These are phyloP conservation scores for Nothoprocta perdicaria DNA, from an alignment of 2,113 vertebrate species.

Conservation along the genomic window DNA sequence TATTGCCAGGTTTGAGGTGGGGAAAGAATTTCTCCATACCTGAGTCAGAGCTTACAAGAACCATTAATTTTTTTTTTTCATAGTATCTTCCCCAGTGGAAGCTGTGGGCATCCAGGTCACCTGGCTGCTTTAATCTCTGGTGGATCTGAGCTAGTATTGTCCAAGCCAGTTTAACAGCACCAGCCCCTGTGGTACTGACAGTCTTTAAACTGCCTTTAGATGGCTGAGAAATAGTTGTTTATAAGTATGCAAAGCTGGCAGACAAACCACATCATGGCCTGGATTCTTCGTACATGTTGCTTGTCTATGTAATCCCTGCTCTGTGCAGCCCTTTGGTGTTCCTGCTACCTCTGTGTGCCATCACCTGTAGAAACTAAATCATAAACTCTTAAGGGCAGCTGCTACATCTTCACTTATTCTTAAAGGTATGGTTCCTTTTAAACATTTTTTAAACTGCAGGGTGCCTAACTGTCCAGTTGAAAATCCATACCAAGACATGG, in stretches of 20 bases:
- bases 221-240: constrained; percentile 1
- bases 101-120: neutral
- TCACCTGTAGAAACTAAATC: neutral
- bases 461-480: rapidly evolving
- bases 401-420: neutral
- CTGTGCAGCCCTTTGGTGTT: neutral
- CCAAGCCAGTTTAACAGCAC: neutral
- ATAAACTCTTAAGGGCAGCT: neutral
- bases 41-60: neutral
- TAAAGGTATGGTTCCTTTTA: neutral
- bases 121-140: neutral
- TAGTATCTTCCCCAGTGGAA: neutral
- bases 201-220: neutral
- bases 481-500: neutral
- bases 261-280: neutral
- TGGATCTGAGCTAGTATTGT: neutral
- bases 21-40: neutral
- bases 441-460: neutral
- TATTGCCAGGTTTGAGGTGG: rapidly evolving
- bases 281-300: neutral
- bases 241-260: neutral
- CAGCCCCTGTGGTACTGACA: neutral
- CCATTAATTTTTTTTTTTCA: neutral
- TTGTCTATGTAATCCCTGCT: neutral
- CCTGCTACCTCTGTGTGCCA: neutral